A percentile compares a stretch with the other conserved stretches of the same genome.
These are phyloP conservation scores for Macrotus californicus DNA, from an alignment of 2,113 vertebrate species.

Conservation along the genomic window DNA sequence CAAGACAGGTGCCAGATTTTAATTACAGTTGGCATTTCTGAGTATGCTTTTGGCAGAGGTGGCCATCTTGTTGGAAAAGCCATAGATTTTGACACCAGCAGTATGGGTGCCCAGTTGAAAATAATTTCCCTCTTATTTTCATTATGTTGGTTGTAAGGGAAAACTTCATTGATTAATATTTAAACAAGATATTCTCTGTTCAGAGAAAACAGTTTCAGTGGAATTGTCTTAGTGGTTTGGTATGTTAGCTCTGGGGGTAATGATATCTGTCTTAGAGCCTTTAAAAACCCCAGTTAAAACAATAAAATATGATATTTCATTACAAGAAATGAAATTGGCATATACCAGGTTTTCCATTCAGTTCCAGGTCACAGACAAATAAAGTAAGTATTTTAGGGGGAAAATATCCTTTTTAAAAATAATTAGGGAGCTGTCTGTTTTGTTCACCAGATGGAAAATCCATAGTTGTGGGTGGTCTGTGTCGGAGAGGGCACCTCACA, in stretches of 20 bases:
- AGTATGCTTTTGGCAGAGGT: conserved; percentile 83
- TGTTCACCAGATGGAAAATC: conserved; percentile 88
- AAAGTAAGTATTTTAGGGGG: conserved; percentile 84
- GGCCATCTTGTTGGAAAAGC: conserved; percentile 84
- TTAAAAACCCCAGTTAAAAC: conserved; percentile 76
- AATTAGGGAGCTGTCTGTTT: conserved; percentile 89
- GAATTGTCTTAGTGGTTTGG: conserved; percentile 74
- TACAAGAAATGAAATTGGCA: conserved; percentile 84
- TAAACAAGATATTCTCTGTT: conserved; percentile 73
- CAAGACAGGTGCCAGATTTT: conserved; percentile 85
- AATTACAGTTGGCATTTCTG: conserved; percentile 88
- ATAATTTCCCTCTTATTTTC: conserved; percentile 79
- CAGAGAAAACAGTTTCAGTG: conserved; percentile 73
- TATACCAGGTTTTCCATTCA: conserved; percentile 84
- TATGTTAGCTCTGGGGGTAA: conserved; percentile 69
- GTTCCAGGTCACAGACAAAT: conserved; percentile 87
- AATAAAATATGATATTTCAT: conserved; percentile 83
- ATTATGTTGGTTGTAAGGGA: conserved; percentile 73
- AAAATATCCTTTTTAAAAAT: conserved; percentile 85
- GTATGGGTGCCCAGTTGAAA: conserved; percentile 84
- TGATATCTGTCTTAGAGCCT: conserved; percentile 76
- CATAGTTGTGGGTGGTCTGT: conserved; percentile 86
- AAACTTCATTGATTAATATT: conserved; percentile 73
- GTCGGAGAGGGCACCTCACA: conserved; percentile 83
- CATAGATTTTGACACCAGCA: conserved; percentile 86